These are phyloP conservation scores for Tiaroga cobitis DNA, from an alignment of 2,797 vertebrate genomes.

Conservation along the genomic window DNA sequence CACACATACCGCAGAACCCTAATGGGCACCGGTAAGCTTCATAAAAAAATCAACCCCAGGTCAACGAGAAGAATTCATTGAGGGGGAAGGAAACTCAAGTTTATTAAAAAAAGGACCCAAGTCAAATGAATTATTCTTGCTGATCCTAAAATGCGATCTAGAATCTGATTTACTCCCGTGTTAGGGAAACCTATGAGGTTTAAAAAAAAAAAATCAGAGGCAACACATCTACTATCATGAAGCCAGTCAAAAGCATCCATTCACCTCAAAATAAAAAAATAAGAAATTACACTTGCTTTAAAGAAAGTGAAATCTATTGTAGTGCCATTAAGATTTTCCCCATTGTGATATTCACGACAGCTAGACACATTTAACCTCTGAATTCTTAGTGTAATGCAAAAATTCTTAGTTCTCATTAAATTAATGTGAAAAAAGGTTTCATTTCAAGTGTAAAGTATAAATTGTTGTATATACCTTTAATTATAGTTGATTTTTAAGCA, in stretches of 20 bases:
- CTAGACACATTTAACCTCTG: not conserved
- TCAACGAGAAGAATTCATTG: slow-evolving; percentile 26
- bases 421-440: not conserved
- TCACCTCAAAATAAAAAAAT: not conserved
- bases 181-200: not conserved
- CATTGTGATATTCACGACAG: not conserved
- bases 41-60: slow-evolving; percentile 47
- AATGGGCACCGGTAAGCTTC: slow-evolving; percentile 41
- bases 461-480: not conserved
- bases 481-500: not conserved
- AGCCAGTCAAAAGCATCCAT: not conserved
- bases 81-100: slow-evolving; percentile 22
- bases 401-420: not conserved
- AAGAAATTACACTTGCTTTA: not conserved
- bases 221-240: not conserved
- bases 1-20: slow-evolving; percentile 11
- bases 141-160: slow-evolving; percentile 21
- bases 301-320: not conserved
- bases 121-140: slow-evolving; percentile 36
- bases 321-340: not conserved
- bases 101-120: slow-evolving; percentile 17
- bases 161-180: slow-evolving; percentile 3
- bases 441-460: not conserved
- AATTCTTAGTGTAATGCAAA: not conserved
- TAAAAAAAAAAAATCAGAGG: not conserved